Evolutionary conservation across 2,113 vertebrate genomes (phyloP), one percentile per base, ranked within the genome.

Genomic region (Noturus placidus): DNA sequence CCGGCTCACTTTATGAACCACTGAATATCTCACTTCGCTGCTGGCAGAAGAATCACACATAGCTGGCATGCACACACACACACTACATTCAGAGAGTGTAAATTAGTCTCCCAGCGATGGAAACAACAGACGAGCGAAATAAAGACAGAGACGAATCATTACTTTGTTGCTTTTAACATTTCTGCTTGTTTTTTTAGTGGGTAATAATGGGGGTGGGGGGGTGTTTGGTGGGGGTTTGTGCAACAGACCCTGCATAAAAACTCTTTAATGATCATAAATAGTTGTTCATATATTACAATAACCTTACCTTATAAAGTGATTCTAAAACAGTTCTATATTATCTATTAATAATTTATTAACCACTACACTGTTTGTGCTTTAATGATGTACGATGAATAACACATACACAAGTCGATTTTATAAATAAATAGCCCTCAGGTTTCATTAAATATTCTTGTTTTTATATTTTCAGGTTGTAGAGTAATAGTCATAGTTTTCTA

Each of bases 1-100:
- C 9, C 50, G 46, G 19, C 90, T 89, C 33, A 35, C 88, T 91
- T 88, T 10, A 74, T 86, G 56, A 91, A 72, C 74, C 86, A 65
- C 69, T 86, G 78, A 86, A 87, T 46, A 65, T 46, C 35, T 85
- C 86, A 46, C n/a, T 42, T 80, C 56, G 88, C 79, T 86, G 61
- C 57, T 86, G 84, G 70, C 72, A 84, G 61, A 87, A 83, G 70
- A 87, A 50, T 42, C 69, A 54, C 59, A 22, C 22, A 15, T 50
- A 74, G 67, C 63, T 84, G 33, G 74, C 83, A 52, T 46, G 46
- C n/a, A 30, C 84, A 56, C 79, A 56, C 79, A 74, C 52, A 65
- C 54, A 76, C 79, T 65, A 14, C 69, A 57, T 38, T 57, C 74
- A 72, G n/a, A 83, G 52, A 83, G 52, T 87, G 79, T 87, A 70